A percentile compares a stretch with the other conserved stretches of the same genome.
Conservation (phyloP, 2,888 invertebrate genomes). For the Drosophila mettleri region DNA sequence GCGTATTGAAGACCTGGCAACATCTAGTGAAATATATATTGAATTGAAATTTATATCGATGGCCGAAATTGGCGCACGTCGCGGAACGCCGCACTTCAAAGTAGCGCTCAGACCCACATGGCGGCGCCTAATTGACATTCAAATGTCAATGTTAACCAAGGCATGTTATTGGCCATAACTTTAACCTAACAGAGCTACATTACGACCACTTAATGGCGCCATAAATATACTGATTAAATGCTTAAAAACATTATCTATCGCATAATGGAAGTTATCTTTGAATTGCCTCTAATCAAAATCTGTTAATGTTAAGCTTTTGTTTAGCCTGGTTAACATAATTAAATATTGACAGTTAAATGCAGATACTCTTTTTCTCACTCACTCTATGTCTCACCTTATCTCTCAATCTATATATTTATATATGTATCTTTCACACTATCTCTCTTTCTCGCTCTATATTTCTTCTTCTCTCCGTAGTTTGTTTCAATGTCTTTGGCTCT, state of each 20-base stretch:
- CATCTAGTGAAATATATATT: conserved; percentile 12
- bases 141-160: conserved; percentile 6
- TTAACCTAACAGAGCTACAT: not conserved
- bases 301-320: not conserved
- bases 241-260: not conserved
- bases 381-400: no score
- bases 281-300: not conserved
- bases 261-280: not conserved
- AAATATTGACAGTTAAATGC: no score
- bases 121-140: conserved; percentile 22
- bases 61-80: conserved; percentile 40
- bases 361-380: no score
- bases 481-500: no score
- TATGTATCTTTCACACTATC: no score
- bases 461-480: no score
- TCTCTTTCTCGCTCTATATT: no score
- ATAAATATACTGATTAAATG: not conserved
- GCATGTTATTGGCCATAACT: conserved; percentile 5
- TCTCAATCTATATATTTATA: no score
- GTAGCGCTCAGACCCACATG: conserved; percentile 12
- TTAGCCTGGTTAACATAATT: not conserved
- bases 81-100: conserved; percentile 46
- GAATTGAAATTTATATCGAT: conserved; percentile 32
- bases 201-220: not conserved
- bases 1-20: not conserved